A percentile compares a stretch with the other conserved stretches of the same genome.
Evolutionary conservation across 1,140 invertebrate genomes (phyloP).

Genomic region (Penaeus japonicus): DNA sequence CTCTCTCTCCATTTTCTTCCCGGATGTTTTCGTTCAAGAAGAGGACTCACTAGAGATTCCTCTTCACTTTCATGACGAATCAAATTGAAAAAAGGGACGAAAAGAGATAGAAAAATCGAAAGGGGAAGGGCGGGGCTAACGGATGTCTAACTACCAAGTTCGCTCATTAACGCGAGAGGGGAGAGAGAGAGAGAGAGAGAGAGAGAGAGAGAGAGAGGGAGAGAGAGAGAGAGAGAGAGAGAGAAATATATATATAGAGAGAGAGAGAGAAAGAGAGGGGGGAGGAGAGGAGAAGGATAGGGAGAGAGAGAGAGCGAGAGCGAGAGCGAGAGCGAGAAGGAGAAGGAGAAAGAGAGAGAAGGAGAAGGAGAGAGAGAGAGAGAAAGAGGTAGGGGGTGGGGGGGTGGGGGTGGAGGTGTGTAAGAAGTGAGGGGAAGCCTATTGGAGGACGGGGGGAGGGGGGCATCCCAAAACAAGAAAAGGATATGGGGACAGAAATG

Average conservation of each 20-base stretch:
- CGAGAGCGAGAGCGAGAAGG: not conserved
- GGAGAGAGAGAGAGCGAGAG: not conserved
- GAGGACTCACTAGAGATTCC: no score
- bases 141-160: no score
- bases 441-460: not conserved
- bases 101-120: no score
- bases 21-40: no score
- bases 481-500: not conserved
- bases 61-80: no score
- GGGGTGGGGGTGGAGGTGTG: not conserved
- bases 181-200: no score
- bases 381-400: no score
- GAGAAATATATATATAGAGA: not conserved
- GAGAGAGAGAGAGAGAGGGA: not conserved
- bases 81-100: no score
- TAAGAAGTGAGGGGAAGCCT: not conserved
- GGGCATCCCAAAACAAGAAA: not conserved
- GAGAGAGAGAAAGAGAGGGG: not conserved
- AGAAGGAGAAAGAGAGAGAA: not conserved
- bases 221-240: not conserved
- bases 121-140: no score
- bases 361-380: not conserved
- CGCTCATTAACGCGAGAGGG: no score
- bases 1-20: no score
- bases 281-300: not conserved